Base-by-base conservation (phyloP, 2,888 invertebrate genomes). In the Gryllus longicercus region DNA sequence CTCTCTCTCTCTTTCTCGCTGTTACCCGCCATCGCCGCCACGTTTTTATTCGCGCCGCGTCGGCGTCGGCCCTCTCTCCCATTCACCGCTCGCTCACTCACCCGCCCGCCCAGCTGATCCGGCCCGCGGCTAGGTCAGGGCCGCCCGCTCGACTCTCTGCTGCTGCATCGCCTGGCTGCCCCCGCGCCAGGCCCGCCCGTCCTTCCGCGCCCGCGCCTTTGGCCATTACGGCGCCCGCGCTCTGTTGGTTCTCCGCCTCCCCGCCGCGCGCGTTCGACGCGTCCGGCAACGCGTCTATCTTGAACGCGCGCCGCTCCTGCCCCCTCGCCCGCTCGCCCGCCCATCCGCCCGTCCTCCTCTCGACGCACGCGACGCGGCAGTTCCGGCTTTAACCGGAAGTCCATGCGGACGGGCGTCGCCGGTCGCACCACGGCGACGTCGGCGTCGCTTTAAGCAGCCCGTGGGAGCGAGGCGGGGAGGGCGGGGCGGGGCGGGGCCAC, bases 341-440 rank as follows among this genome's bases (percentile, higher is more conserved):
- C 63, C 63, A 14, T n/a, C n/a, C 63, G 11, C 16, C 1, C 63
- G n/a, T n/a, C n/a, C 5, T 38, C 38, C 5, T 5, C 38, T 5
- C 5, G 25, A 25, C 25, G 25, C 25, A 12, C 63, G 10, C n/a
- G 14, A n/a, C 63, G 10, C n/a, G 63, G 63, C n/a, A 63, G 63
- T 63, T 63, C 63, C 63, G 63, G 63, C 63, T 63, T 63, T 63
- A 63, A 63, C 63, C 63, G 63, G 63, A 63, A 18, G 63, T n/a
- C 63, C 16, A 63, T 18, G 63, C 16, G 63, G n/a, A n/a, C 63
- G 63, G n/a, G 63, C 63, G 63, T 63, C 63, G 63, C 63, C 14
- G 63, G 12, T 63, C 63, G 63, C 14, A 63, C 63, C 63, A 10
- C 63, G 5, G n/a, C 63, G n/a, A 10, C 63, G 63, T 8, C 63